Evolutionary conservation across 2,797 vertebrate genomes (phyloP).

Genomic region (Myiotriccus ornatus): DNA sequence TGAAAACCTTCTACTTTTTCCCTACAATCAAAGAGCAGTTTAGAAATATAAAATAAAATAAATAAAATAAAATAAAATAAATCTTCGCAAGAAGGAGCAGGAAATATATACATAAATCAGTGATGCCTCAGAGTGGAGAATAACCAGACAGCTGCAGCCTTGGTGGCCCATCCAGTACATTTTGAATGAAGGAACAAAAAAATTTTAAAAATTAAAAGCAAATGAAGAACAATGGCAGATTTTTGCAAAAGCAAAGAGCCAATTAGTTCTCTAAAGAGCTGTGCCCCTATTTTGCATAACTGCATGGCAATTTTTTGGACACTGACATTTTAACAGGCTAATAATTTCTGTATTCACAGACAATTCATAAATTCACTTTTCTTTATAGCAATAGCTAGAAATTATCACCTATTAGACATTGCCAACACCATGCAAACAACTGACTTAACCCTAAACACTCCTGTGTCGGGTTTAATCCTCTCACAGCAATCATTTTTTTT

Average conservation of each 20-base stretch:
- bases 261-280: background rate
- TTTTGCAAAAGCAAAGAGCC: background rate
- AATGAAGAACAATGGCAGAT: background rate
- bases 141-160: background rate
- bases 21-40: background rate
- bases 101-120: background rate
- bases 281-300: background rate
- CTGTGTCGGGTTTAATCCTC: background rate
- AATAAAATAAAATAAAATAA: background rate
- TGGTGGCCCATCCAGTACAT: slow-evolving; percentile 11
- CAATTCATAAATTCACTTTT: background rate
- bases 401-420: background rate
- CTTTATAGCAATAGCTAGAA: background rate
- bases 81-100: background rate
- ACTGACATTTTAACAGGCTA: background rate
- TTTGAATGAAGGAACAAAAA: background rate
- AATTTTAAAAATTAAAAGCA: slow-evolving; percentile 38
- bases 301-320: background rate
- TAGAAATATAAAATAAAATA: background rate
- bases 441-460: background rate
- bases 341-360: background rate
- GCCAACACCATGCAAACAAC: background rate
- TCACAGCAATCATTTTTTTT: background rate
- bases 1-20: background rate
- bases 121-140: background rate